Conservation (phyloP, 2,113 vertebrate genomes). For the Cavia porcellus region DNA sequence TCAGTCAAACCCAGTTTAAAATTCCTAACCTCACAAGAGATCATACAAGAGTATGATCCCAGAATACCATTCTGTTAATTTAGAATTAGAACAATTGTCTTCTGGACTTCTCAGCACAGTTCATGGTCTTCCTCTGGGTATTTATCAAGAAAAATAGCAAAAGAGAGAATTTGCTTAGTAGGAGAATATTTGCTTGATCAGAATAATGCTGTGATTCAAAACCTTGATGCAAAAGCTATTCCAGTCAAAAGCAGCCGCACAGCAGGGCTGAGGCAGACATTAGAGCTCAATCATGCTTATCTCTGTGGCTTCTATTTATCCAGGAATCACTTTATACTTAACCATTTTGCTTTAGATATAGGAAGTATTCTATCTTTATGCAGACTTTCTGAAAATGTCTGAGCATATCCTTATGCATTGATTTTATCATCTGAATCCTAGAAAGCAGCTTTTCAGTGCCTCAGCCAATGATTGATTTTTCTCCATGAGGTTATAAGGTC, state of each 20-base stretch:
- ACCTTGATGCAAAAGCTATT: background rate
- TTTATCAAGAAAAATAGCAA: constrained; percentile 40
- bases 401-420: background rate
- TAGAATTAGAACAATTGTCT: background rate
- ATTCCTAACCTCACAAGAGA: background rate
- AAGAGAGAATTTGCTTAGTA: constrained; percentile 6
- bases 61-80: constrained; percentile 24
- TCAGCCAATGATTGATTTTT: background rate
- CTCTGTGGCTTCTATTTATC: constrained; percentile 49
- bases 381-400: background rate
- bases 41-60: background rate
- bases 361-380: constrained; percentile 2
- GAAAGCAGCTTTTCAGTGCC: background rate
- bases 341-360: background rate
- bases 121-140: background rate
- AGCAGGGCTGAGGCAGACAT: background rate
- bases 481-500: background rate
- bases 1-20: background rate
- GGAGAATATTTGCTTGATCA: background rate
- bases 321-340: constrained; percentile 10
- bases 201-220: constrained; percentile 22
- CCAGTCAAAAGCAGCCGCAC: constrained; percentile 42
- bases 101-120: background rate
- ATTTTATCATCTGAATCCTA: constrained; percentile 46
- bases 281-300: constrained; percentile 8